Percentiles rank a stretch among this genome's conserved stretches.
These are phyloP conservation scores for Microtus montanus DNA, from an alignment of 2,113 vertebrate species.

Conservation along the genomic window DNA sequence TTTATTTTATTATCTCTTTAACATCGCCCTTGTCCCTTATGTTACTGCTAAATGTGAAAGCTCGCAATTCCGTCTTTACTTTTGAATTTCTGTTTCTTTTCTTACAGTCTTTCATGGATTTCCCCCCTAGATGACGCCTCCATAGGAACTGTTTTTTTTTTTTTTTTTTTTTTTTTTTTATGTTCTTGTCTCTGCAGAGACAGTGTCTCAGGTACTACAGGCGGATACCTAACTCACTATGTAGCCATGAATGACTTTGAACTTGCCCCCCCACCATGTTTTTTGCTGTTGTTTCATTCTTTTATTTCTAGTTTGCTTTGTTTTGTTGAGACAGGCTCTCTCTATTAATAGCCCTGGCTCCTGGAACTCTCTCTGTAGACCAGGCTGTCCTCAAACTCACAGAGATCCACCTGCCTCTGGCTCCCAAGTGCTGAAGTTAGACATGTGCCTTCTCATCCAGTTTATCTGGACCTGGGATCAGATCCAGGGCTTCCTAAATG, in stretches of 20 bases:
- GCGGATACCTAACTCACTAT: not conserved
- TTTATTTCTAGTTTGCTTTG: not conserved
- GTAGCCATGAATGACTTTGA: not conserved
- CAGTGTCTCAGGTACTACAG: not conserved
- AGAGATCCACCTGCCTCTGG: not conserved
- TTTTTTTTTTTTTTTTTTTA: not conserved
- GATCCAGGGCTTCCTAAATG: no score
- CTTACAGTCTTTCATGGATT: not conserved
- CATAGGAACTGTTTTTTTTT: not conserved
- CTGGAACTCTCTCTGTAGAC: not conserved
- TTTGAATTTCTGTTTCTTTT: not conserved
- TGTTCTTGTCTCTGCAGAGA: not conserved
- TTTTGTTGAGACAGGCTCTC: not conserved
- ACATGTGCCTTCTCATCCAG: no score
- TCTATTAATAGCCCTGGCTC: not conserved
- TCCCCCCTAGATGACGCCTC: no score
- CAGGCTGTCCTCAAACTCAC: not conserved
- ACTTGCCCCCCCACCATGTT: not conserved
- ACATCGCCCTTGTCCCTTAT: not conserved
- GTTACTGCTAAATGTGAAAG: not conserved
- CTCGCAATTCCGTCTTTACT: not conserved
- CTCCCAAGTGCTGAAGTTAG: not conserved
- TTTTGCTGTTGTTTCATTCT: not conserved
- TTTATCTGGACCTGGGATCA: no score
- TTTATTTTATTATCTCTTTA: not conserved